A percentile compares a stretch with the other conserved stretches of the same genome.
Conservation (phyloP, 2,888 invertebrate species). For the Drosophila nigricruria region DNA sequence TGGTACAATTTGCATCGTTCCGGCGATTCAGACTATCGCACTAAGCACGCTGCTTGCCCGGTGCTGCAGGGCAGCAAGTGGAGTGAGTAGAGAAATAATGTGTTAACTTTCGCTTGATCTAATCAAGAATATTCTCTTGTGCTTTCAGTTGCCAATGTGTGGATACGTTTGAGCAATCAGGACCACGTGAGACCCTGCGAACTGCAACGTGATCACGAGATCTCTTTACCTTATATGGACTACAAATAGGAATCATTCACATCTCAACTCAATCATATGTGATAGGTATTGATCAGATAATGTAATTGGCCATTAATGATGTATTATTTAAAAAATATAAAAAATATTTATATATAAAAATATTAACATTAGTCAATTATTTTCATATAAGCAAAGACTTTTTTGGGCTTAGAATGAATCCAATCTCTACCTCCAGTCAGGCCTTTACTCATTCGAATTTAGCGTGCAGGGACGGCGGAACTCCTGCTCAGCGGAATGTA, state of each 20-base stretch:
- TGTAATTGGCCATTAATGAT: neutral
- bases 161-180: constrained; percentile 94
- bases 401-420: neutral
- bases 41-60: constrained; percentile 82
- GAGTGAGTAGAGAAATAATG: constrained; percentile 56
- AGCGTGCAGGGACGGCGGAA: constrained; percentile 88
- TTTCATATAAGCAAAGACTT: neutral
- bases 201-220: constrained; percentile 70
- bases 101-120: neutral
- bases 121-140: neutral
- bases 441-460: constrained; percentile 22
- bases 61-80: constrained; percentile 83
- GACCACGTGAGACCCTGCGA: constrained; percentile 89
- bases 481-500: constrained; percentile 94
- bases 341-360: neutral
- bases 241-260: constrained; percentile 43
- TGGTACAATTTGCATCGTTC: constrained; percentile 82
- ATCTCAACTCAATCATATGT: constrained; percentile 26
- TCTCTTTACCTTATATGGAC: constrained; percentile 68
- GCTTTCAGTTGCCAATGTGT: constrained; percentile 92
- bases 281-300: constrained; percentile 25
- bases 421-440: neutral
- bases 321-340: neutral
- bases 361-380: neutral
- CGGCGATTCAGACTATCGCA: constrained; percentile 78